Conservation (phyloP, 2,888 invertebrate genomes). For the Eupithecia vulgata region DNA sequence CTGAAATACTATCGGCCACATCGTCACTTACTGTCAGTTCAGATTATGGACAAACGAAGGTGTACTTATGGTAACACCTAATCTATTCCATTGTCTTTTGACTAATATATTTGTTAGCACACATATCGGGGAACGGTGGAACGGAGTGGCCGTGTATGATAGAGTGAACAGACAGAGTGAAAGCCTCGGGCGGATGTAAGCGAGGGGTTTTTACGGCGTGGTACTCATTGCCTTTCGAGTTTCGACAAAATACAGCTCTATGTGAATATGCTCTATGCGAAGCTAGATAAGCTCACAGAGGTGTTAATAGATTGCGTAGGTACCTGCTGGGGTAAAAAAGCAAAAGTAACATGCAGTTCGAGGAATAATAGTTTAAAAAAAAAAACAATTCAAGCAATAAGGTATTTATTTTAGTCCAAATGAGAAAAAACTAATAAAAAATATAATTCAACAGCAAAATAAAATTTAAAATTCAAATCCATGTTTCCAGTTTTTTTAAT, state of each 20-base stretch:
- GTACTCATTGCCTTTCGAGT: slow-evolving; percentile 62
- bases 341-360: background rate
- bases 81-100: background rate
- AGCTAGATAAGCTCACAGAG: background rate
- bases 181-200: slow-evolving; percentile 43
- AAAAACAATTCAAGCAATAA: background rate
- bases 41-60: background rate
- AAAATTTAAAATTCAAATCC: no score
- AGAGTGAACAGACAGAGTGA: background rate
- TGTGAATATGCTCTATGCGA: background rate
- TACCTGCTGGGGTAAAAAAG: background rate
- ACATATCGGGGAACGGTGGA: background rate
- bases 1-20: background rate
- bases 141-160: background rate
- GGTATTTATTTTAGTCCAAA: no score
- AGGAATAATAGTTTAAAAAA: background rate
- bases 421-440: no score
- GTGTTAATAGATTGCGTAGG: background rate
- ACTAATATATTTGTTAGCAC: background rate
- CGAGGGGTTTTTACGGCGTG: slow-evolving; percentile 59
- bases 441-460: no score
- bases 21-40: background rate
- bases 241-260: background rate
- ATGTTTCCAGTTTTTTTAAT: no score
- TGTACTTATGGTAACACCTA: background rate